These are phyloP conservation scores for Neodiprion virginianus DNA, from an alignment of 1,140 invertebrate species.

Conservation along the genomic window DNA sequence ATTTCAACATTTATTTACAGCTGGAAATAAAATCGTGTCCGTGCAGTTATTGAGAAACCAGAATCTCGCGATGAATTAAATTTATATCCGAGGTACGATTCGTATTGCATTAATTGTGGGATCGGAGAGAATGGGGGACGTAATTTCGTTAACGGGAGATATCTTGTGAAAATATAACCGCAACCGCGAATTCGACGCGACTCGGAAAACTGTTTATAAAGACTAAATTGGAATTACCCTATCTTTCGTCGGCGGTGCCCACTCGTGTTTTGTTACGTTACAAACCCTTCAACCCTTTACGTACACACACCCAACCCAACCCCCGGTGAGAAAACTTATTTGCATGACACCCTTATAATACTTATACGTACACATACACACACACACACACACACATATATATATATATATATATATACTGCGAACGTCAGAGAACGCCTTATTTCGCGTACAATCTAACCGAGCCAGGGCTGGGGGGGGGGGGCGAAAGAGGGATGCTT, in stretches of 20 bases:
- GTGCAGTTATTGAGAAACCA: too few relatives aligned
- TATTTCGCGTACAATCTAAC: too few relatives aligned
- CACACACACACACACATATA: too few relatives aligned
- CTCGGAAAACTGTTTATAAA: conserved; percentile 7
- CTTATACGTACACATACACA: not conserved
- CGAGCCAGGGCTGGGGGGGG: not conserved
- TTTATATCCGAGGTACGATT: too few relatives aligned
- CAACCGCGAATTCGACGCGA: too few relatives aligned
- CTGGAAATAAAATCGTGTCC: too few relatives aligned
- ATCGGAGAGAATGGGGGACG: too few relatives aligned
- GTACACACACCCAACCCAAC: not conserved
- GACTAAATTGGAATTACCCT: not conserved
- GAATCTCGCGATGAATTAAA: too few relatives aligned
- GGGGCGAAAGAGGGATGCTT: not conserved
- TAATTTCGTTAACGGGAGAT: not conserved
- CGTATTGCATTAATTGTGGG: too few relatives aligned
- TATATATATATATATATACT: too few relatives aligned
- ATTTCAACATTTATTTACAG: too few relatives aligned
- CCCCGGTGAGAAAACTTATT: not conserved
- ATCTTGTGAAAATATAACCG: not conserved
- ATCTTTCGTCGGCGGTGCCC: not conserved
- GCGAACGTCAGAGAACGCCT: too few relatives aligned
- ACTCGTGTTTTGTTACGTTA: not conserved
- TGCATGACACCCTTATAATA: not conserved
- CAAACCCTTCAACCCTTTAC: not conserved